These are phyloP conservation scores for Pteronotus mesoamericanus DNA, from an alignment of 2,797 vertebrate genomes.

Conservation along the genomic window DNA sequence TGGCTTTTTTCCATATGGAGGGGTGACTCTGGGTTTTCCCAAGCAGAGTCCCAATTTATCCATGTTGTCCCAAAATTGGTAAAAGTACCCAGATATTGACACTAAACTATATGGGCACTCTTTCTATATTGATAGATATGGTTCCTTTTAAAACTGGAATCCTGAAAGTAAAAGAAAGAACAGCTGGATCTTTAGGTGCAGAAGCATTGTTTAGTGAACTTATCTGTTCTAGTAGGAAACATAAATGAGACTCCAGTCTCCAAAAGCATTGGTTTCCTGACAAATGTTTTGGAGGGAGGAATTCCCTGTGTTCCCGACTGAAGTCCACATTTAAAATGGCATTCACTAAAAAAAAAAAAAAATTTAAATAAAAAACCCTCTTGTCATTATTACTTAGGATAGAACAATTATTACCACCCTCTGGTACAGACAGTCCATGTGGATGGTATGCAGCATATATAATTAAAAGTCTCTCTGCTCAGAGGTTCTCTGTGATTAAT, in stretches of 20 bases:
- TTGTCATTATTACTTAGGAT: conserved; percentile 37
- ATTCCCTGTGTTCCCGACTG: not conserved
- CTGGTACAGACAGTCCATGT: not conserved
- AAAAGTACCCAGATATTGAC: not conserved
- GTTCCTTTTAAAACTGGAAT: not conserved
- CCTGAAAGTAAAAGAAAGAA: not conserved
- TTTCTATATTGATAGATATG: not conserved
- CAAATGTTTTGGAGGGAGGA: not conserved
- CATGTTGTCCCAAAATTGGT: not conserved
- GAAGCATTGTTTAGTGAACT: not conserved
- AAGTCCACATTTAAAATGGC: not conserved
- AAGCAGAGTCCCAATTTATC: not conserved
- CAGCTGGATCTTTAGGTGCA: not conserved
- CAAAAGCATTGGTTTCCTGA: not conserved
- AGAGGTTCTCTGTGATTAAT: conserved; percentile 77
- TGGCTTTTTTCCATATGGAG: not conserved
- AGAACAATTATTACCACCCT: conserved; percentile 61
- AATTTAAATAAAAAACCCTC: not conserved
- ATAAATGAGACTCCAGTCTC: not conserved
- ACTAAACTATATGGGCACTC: not conserved
- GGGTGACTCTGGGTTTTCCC: not conserved
- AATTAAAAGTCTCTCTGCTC: conserved; percentile 78
- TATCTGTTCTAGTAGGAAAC: not conserved
- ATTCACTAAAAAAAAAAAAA: not conserved
- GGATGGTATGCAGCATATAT: conserved; percentile 1